Conservation (phyloP, 2,888 invertebrate genomes). For the Dendrolimus houi region DNA sequence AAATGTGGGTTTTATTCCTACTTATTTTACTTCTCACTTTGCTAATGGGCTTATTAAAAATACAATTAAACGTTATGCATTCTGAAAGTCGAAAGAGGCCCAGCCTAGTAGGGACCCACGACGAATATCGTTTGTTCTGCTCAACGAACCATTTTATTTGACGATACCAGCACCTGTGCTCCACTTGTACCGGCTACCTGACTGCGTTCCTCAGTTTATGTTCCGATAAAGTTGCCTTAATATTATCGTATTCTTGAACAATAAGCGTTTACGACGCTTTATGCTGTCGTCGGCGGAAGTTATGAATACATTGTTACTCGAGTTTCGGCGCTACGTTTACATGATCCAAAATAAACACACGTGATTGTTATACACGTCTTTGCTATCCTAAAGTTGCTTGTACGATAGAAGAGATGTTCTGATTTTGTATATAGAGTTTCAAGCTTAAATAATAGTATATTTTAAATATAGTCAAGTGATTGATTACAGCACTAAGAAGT, state of each 20-base stretch:
- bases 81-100: too few species aligned
- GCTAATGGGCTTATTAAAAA: too few species aligned
- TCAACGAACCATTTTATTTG: neutral
- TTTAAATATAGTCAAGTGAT: too few species aligned
- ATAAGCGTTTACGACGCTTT: conserved; percentile 45
- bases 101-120: neutral
- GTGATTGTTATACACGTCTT: neutral
- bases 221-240: conserved; percentile 36
- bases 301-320: conserved; percentile 42
- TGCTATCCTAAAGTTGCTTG: neutral
- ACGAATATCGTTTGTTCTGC: neutral
- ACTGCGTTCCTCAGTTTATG: conserved; percentile 27
- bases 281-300: conserved; percentile 41
- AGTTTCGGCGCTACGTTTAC: conserved; percentile 19
- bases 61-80: too few species aligned
- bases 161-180: conserved; percentile 9
- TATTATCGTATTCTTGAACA: conserved; percentile 45
- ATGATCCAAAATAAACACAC: neutral
- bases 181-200: conserved; percentile 4
- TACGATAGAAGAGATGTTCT: too few species aligned
- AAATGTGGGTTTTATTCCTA: too few species aligned
- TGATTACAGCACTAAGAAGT: too few species aligned
- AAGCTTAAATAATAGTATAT: too few species aligned
- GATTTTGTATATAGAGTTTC: too few species aligned
- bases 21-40: too few species aligned